Percentiles rank a stretch among this genome's conserved stretches.
Conservation (phyloP, 64 coral and sea anemone species). For the Cladopsammia gracilis region DNA sequence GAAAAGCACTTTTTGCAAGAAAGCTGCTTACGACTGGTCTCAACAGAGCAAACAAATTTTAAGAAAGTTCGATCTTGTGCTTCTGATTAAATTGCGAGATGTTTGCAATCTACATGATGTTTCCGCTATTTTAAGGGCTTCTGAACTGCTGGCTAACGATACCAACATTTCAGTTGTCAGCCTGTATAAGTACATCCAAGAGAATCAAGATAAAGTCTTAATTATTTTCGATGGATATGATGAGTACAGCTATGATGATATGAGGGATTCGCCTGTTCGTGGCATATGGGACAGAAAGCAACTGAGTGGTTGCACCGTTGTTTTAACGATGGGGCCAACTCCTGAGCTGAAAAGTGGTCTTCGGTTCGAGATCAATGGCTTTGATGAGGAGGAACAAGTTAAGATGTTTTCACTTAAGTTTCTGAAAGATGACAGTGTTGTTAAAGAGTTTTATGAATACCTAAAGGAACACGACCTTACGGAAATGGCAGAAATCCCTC, state of each 20-base stretch:
- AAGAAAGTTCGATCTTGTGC: background rate
- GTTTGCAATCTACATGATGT: background rate
- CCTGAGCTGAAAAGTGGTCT: conserved; percentile 5
- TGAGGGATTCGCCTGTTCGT: background rate
- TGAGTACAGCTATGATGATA: conserved; percentile 18
- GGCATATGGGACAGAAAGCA: background rate
- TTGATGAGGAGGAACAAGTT: background rate
- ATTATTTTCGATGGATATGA: conserved; percentile 55
- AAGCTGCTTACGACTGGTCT: background rate
- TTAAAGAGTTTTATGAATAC: conserved; percentile 29
- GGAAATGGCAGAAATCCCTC: conserved; percentile 51
- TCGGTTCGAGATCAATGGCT: conserved; percentile 45
- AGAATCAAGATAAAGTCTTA: conserved; percentile 45
- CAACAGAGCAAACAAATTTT: background rate
- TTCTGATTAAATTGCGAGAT: conserved; percentile 5
- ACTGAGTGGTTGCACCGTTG: background rate
- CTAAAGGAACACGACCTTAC: background rate
- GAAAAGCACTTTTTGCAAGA: background rate
- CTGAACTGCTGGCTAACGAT: background rate
- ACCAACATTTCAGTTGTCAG: background rate
- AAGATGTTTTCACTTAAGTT: conserved; percentile 9
- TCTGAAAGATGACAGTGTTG: background rate
- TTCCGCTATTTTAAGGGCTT: background rate
- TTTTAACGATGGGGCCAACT: conserved; percentile 11
- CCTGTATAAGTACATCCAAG: background rate